Conservation (phyloP, 2,113 vertebrate species). For the Cephalopterus ornatus region DNA sequence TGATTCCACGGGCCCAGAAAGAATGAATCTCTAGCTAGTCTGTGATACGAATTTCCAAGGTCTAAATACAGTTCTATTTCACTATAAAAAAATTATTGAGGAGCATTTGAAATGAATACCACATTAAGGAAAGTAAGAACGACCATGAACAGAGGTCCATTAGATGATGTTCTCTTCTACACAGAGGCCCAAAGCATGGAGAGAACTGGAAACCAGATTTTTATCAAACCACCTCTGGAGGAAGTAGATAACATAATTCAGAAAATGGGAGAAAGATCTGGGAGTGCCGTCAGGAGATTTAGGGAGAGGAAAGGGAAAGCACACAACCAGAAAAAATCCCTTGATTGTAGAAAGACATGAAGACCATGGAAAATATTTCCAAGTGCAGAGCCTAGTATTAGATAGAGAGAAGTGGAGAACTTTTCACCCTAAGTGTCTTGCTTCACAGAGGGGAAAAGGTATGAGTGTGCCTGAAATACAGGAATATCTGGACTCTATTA, state of each 20-base stretch:
- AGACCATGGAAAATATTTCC: slow-evolving; percentile 5
- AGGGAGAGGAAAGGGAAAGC: slow-evolving; percentile 44
- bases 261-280: slow-evolving; percentile 46
- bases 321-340: not conserved
- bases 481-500: slow-evolving; percentile 31
- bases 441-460: not conserved
- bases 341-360: not conserved
- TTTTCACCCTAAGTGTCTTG: slow-evolving; percentile 19
- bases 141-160: not conserved
- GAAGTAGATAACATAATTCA: slow-evolving; percentile 55
- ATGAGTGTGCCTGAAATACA: slow-evolving; percentile 14
- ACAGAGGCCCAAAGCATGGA: not conserved
- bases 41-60: not conserved
- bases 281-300: slow-evolving; percentile 40
- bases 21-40: not conserved
- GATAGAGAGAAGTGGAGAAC: not conserved
- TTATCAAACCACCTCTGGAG: slow-evolving; percentile 53
- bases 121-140: not conserved
- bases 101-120: not conserved
- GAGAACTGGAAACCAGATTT: slow-evolving; percentile 52
- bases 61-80: not conserved
- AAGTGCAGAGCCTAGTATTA: not conserved
- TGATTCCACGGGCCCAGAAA: not conserved
- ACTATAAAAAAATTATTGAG: not conserved
- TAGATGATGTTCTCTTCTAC: not conserved